These are phyloP conservation scores for Hofmannophila pseudospretella DNA, from an alignment of 2,888 invertebrate genomes.

Conservation along the genomic window DNA sequence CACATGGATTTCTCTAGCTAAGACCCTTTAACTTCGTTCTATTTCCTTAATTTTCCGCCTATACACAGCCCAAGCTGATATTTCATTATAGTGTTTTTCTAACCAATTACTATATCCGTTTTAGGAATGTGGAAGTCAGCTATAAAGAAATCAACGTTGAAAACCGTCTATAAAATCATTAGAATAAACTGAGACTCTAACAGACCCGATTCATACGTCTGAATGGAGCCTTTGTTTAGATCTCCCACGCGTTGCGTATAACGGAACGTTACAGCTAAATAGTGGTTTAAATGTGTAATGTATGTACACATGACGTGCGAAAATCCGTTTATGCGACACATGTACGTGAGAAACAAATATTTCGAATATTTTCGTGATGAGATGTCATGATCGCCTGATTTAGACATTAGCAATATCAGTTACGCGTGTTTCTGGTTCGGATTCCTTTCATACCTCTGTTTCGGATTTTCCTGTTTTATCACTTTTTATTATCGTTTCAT, in stretches of 20 bases:
- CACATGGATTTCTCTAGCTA: too few relatives aligned
- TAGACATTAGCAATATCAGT: too few relatives aligned
- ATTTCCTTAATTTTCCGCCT: too few relatives aligned
- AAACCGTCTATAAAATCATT: constrained; percentile 22
- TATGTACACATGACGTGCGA: constrained; percentile 39
- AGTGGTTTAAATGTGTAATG: constrained; percentile 22
- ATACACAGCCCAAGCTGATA: not conserved
- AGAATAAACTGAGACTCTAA: constrained; percentile 24
- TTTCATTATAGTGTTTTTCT: not conserved
- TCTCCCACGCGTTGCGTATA: constrained; percentile 60
- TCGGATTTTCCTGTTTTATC: too few relatives aligned
- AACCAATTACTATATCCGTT: not conserved
- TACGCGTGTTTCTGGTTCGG: too few relatives aligned
- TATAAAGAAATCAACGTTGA: constrained; percentile 12
- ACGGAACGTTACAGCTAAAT: constrained; percentile 53
- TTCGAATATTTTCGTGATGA: too few relatives aligned
- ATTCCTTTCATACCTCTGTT: too few relatives aligned
- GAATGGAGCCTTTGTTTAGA: constrained; percentile 54
- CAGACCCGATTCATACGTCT: constrained; percentile 35
- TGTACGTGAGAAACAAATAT: constrained; percentile 38
- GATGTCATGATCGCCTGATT: too few relatives aligned
- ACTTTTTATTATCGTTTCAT: too few relatives aligned
- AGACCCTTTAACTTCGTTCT: too few relatives aligned
- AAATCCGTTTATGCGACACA: constrained; percentile 33
- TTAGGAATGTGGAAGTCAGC: not conserved